Evolutionary conservation across 2,797 vertebrate genomes (phyloP).

Genomic region (Malacoraja senta): DNA sequence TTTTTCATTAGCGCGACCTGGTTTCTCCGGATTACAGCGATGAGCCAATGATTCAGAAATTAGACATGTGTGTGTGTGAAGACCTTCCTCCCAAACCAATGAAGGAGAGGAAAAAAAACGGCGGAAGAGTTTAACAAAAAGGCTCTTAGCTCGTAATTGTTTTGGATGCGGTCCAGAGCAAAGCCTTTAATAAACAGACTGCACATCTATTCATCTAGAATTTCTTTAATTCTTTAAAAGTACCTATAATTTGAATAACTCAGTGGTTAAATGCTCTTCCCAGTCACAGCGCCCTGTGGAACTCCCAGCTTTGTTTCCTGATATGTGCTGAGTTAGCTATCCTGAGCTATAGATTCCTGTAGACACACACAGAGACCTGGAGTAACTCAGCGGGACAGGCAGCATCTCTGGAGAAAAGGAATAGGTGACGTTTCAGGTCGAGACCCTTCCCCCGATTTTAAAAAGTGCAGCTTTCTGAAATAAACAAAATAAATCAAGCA

Average conservation of each 20-base stretch:
- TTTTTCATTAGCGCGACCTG: background rate
- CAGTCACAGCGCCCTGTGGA: background rate
- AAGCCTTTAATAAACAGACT: background rate
- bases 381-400: no score
- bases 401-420: no score
- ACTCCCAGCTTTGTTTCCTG: background rate
- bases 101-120: background rate
- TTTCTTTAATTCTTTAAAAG: background rate
- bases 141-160: background rate
- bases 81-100: constrained; percentile 1
- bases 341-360: background rate
- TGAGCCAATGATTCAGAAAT: constrained; percentile 30
- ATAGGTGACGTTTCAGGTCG: no score
- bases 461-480: background rate
- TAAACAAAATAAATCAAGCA: background rate
- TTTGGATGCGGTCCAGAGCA: background rate
- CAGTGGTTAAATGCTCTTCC: background rate
- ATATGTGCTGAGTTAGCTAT: background rate
- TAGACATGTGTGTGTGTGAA: background rate
- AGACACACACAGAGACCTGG: no score
- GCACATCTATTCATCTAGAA: constrained; percentile 6
- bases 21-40: background rate
- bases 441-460: no score
- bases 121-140: constrained; percentile 2
- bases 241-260: background rate